Percentiles rank a stretch among this genome's conserved stretches.
These are phyloP conservation scores for Megastigmus dorsalis DNA, from an alignment of 2,888 invertebrate genomes.

Conservation along the genomic window DNA sequence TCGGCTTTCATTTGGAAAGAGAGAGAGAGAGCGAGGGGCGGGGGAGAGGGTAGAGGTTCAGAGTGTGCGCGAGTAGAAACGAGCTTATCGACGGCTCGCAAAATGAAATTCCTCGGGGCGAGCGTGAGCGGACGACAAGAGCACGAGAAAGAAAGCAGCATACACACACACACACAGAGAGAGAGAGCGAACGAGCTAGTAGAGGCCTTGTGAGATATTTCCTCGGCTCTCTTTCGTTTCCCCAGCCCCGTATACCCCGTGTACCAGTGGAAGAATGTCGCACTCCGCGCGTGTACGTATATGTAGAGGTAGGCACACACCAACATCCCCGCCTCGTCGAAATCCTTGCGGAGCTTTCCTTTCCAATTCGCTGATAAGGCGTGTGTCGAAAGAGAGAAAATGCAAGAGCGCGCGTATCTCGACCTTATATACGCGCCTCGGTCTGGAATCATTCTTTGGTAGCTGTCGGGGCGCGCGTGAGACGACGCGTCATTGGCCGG, in stretches of 20 bases:
- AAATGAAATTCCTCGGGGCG: constrained; percentile 51
- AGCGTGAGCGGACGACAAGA: background rate
- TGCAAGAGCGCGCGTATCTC: no score
- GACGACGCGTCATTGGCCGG: no score
- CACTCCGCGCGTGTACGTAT: no score
- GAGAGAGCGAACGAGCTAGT: background rate
- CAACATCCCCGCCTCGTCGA: constrained; percentile 31
- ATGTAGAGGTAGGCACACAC: no score
- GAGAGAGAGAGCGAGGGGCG: background rate
- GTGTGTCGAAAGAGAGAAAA: no score
- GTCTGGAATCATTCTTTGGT: no score
- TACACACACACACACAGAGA: no score
- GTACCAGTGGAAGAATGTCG: constrained; percentile 20
- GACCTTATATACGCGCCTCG: no score
- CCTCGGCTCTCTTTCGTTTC: constrained; percentile 33
- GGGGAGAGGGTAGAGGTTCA: no score
- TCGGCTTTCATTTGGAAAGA: constrained; percentile 43
- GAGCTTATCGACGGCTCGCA: constrained; percentile 52
- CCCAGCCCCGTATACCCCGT: no score
- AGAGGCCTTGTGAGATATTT: constrained; percentile 44
- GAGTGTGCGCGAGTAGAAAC: constrained; percentile 23
- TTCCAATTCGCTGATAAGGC: constrained; percentile 43
- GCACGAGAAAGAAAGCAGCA: background rate
- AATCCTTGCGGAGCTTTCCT: constrained; percentile 34
- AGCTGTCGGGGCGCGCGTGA: no score